These are phyloP conservation scores for Tetragnatha versicolor DNA, from an alignment of 1,140 invertebrate genomes.

Conservation along the genomic window DNA sequence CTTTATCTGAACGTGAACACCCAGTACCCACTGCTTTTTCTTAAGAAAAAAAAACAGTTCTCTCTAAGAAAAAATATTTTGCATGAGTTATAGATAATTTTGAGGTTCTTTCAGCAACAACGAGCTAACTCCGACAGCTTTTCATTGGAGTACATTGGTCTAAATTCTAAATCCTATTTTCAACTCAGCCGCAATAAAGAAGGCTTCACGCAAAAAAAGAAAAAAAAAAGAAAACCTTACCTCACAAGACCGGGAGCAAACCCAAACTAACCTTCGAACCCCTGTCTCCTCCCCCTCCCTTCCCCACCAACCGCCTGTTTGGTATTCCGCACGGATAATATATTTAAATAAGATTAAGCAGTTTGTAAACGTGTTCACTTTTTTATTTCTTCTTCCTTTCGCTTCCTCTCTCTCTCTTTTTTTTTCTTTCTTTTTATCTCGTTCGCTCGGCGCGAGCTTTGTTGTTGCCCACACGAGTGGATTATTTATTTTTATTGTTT, in stretches of 20 bases:
- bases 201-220: background rate
- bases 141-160: background rate
- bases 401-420: background rate
- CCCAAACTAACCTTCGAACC: background rate
- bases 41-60: too few species aligned
- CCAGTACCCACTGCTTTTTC: too few species aligned
- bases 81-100: too few species aligned
- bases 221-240: background rate
- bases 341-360: slow-evolving; percentile 49
- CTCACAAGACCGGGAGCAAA: background rate
- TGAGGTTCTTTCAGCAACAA: too few species aligned
- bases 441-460: too few species aligned
- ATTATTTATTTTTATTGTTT: too few species aligned
- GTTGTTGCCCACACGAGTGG: too few species aligned
- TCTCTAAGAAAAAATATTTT: too few species aligned
- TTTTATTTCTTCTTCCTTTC: background rate
- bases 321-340: background rate
- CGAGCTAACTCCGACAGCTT: background rate
- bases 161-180: background rate
- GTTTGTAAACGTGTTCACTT: slow-evolving; percentile 36
- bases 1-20: too few species aligned
- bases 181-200: background rate
- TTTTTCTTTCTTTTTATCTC: background rate
- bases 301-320: background rate
- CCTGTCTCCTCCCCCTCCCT: background rate